Evolutionary conservation across 2,797 vertebrate species (phyloP).

Genomic region (Fringilla coelebs): DNA sequence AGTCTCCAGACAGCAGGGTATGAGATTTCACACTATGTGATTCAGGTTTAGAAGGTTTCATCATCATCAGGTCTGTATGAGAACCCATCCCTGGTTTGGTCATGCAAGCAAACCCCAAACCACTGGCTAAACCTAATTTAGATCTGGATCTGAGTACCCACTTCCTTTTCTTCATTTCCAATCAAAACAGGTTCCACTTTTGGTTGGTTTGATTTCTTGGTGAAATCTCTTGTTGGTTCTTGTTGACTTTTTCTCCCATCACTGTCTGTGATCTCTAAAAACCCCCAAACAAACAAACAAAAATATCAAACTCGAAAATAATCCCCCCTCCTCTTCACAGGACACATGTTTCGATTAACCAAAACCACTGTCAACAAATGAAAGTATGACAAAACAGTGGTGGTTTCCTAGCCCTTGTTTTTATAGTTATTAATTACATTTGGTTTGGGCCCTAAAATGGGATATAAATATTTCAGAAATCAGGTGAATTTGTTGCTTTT

Average conservation of each 20-base stretch:
- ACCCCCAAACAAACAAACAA: neutral
- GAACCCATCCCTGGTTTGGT: neutral
- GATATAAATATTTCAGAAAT: conserved; percentile 57
- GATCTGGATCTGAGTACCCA: conserved; percentile 32
- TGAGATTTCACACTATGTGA: neutral
- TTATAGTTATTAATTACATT: conserved; percentile 57
- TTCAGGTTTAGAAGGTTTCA: neutral
- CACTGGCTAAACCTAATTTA: neutral
- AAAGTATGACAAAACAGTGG: conserved; percentile 36
- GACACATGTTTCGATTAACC: neutral
- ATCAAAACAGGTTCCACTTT: conserved; percentile 39
- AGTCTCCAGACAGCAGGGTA: neutral
- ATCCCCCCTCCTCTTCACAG: neutral
- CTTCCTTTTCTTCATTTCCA: conserved; percentile 51
- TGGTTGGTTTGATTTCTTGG: neutral
- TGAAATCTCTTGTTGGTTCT: neutral
- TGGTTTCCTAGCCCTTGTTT: conserved; percentile 40
- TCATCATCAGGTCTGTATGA: neutral
- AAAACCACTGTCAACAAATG: conserved; percentile 50
- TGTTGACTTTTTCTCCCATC: conserved; percentile 2
- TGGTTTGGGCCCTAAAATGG: conserved; percentile 55
- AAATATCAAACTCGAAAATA: neutral
- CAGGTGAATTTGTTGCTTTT: conserved; percentile 46
- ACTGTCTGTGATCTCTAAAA: neutral
- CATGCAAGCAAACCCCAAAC: conserved; percentile 46